Percentiles rank a stretch among this genome's conserved stretches.
Conservation (phyloP, 2,113 vertebrate species). For the Bungarus multicinctus region DNA sequence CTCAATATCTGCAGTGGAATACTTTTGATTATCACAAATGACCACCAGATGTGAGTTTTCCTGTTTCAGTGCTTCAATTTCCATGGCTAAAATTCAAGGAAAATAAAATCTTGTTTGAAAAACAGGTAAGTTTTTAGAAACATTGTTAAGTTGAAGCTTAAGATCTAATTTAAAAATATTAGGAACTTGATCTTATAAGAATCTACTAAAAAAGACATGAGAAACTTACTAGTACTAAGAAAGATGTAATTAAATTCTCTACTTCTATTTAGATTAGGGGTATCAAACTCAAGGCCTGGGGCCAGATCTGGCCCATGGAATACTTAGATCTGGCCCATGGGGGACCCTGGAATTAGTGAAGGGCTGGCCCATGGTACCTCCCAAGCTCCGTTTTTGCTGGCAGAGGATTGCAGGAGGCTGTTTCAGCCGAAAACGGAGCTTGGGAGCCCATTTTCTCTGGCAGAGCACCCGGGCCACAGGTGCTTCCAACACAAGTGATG, state of each 20-base stretch:
- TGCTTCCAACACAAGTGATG: too few species aligned
- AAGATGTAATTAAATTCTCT: not conserved
- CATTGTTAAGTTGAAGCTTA: not conserved
- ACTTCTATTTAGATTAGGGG: not conserved
- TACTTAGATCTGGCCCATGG: too few species aligned
- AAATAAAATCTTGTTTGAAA: conserved; percentile 3
- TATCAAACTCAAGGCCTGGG: too few species aligned
- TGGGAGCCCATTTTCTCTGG: too few species aligned
- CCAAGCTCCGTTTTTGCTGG: too few species aligned
- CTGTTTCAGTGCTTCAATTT: conserved; percentile 80
- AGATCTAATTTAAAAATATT: not conserved
- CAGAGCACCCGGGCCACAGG: too few species aligned
- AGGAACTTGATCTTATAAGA: not conserved
- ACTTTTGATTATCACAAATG: conserved; percentile 87
- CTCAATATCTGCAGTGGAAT: conserved; percentile 89
- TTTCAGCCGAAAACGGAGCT: too few species aligned
- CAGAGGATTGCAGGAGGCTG: too few species aligned
- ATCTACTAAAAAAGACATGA: not conserved
- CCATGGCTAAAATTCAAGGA: conserved; percentile 70
- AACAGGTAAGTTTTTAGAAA: not conserved
- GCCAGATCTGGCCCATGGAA: too few species aligned
- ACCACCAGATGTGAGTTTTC: conserved; percentile 80
- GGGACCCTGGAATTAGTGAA: too few species aligned
- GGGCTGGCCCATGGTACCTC: too few species aligned
- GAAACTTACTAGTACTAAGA: not conserved